Evolutionary conservation across 35 echinoderm and acorn worm species (phyloP).

Genomic region (Lytechinus variegatus): DNA sequence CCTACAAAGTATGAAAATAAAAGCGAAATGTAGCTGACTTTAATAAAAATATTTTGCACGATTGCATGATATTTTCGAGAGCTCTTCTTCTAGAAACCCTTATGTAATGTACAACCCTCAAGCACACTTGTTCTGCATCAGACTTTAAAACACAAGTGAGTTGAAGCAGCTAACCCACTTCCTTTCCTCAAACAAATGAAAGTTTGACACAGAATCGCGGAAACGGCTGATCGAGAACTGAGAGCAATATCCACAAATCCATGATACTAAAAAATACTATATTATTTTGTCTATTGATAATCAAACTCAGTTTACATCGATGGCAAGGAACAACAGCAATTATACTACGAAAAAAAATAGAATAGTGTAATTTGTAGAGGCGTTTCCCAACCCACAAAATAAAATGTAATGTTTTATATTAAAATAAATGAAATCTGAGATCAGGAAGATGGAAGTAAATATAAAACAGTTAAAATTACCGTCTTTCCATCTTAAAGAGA

Average conservation of each 20-base stretch:
- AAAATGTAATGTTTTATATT: too few relatives aligned
- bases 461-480: too few relatives aligned
- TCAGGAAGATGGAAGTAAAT: too few relatives aligned
- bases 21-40: too few relatives aligned
- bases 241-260: neutral
- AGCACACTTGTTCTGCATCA: neutral
- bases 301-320: neutral
- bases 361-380: too few relatives aligned
- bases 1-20: too few relatives aligned
- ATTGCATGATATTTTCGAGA: neutral
- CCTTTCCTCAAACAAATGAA: neutral
- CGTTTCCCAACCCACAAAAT: too few relatives aligned
- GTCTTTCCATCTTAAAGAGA: too few relatives aligned
- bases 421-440: too few relatives aligned
- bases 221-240: neutral
- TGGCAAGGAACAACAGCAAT: neutral
- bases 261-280: neutral
- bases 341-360: too few relatives aligned
- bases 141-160: neutral
- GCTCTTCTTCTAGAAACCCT: neutral
- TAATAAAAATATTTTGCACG: neutral
- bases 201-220: neutral
- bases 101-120: neutral
- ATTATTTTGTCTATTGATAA: neutral
- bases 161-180: neutral